Evolutionary conservation across 2,888 invertebrate genomes (phyloP).

Genomic region (Dyspetes luteomarginatus): DNA sequence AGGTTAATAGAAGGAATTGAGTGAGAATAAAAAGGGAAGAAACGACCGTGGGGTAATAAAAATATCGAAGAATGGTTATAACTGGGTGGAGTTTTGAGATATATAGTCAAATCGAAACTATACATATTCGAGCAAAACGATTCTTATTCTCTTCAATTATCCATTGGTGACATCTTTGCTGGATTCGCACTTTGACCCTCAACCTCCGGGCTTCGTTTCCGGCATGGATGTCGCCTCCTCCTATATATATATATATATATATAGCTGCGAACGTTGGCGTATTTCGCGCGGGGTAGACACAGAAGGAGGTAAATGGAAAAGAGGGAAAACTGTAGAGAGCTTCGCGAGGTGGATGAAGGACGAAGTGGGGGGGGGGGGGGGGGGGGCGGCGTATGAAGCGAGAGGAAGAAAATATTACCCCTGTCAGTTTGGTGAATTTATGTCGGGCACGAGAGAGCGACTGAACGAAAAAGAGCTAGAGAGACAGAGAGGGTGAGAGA

Average conservation of each 20-base stretch:
- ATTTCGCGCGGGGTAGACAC: constrained; percentile 51
- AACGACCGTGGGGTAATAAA: constrained; percentile 18
- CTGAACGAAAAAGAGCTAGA: constrained; percentile 58
- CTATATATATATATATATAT: not conserved
- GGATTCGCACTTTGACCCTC: constrained; percentile 60
- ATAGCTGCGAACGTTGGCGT: constrained; percentile 16
- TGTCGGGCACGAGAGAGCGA: constrained; percentile 53
- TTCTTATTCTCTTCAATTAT: constrained; percentile 64
- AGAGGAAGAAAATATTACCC: constrained; percentile 64
- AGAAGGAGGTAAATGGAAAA: constrained; percentile 45
- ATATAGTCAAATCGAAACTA: constrained; percentile 9
- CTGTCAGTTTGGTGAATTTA: constrained; percentile 65
- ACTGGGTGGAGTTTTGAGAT: constrained; percentile 18
- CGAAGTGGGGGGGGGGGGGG: not conserved
- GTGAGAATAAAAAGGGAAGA: constrained; percentile 15
- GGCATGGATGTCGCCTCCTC: not conserved
- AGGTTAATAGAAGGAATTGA: constrained; percentile 26
- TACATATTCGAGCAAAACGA: constrained; percentile 41
- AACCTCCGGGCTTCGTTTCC: constrained; percentile 43
- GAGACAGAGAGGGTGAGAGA: not conserved
- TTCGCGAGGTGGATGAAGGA: constrained; percentile 25
- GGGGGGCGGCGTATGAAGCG: constrained; percentile 36
- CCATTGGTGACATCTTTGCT: constrained; percentile 62
- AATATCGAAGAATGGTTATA: constrained; percentile 39
- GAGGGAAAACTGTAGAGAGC: constrained; percentile 34